A percentile compares a stretch with the other conserved stretches of the same genome.
These are phyloP conservation scores for Alloplasta piceator DNA, from an alignment of 2,888 invertebrate genomes.

Conservation along the genomic window DNA sequence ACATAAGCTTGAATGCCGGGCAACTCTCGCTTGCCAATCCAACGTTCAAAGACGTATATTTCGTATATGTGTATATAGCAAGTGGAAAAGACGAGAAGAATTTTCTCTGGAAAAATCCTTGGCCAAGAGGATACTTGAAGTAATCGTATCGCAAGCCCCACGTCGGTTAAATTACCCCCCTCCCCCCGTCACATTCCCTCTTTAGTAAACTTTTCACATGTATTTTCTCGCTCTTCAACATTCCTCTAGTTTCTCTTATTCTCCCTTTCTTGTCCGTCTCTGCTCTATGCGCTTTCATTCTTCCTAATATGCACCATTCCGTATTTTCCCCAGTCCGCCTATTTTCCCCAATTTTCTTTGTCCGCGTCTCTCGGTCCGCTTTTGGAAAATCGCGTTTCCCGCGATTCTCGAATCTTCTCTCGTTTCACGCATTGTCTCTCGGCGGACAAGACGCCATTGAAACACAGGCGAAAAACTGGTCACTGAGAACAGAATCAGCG, in stretches of 20 bases:
- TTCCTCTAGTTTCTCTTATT: slow-evolving; percentile 36
- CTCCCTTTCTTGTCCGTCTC: slow-evolving; percentile 49
- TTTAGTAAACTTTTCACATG: slow-evolving; percentile 45
- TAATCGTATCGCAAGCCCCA: slow-evolving; percentile 46
- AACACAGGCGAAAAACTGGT: no score
- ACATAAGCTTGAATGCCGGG: slow-evolving; percentile 3
- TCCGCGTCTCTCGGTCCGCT: neutral
- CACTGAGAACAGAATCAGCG: neutral
- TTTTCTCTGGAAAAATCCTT: slow-evolving; percentile 38
- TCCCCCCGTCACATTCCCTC: neutral
- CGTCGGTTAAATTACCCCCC: slow-evolving; percentile 46
- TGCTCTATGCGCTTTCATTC: slow-evolving; percentile 55
- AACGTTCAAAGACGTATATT: slow-evolving; percentile 19
- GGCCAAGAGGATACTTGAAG: slow-evolving; percentile 47
- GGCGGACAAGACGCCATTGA: no score
- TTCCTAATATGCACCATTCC: neutral
- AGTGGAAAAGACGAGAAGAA: slow-evolving; percentile 6
- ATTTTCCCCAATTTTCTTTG: slow-evolving; percentile 22
- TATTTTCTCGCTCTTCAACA: slow-evolving; percentile 39
- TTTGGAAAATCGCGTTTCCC: no score
- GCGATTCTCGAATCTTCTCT: no score
- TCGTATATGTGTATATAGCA: slow-evolving; percentile 3
- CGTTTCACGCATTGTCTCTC: no score
- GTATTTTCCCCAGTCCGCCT: slow-evolving; percentile 9
- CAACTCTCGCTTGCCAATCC: slow-evolving; percentile 24